A percentile compares a stretch with the other conserved stretches of the same genome.
Evolutionary conservation across 1,140 invertebrate genomes (phyloP).

Genomic region (Orussus abietinus): DNA sequence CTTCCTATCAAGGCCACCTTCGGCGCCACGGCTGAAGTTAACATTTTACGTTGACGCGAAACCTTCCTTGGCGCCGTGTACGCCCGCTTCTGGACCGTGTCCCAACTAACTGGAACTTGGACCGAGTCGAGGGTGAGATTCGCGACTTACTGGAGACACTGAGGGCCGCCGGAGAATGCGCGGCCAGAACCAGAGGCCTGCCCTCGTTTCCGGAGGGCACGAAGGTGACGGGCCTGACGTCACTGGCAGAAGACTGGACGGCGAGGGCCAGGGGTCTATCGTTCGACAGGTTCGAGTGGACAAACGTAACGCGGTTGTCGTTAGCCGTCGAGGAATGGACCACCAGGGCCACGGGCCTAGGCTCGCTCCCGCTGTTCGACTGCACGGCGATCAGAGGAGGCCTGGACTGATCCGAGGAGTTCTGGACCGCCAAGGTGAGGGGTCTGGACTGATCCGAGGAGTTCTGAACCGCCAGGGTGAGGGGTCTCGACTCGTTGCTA

Average conservation of each 20-base stretch:
- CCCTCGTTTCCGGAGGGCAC: constrained; percentile 48
- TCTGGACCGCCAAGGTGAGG: constrained; percentile 38
- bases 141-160: constrained; percentile 44
- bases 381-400: constrained; percentile 40
- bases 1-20: too few species aligned
- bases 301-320: constrained; percentile 50
- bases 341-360: constrained; percentile 49
- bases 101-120: too few species aligned
- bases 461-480: constrained; percentile 37
- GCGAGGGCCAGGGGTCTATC: constrained; percentile 47
- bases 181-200: constrained; percentile 43
- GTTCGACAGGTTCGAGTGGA: constrained; percentile 49
- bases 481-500: constrained; percentile 39
- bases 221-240: constrained; percentile 48
- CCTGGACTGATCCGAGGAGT: constrained; percentile 33
- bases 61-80: too few species aligned
- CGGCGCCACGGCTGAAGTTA: too few species aligned
- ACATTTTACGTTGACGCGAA: too few species aligned
- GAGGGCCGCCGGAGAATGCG: constrained; percentile 43
- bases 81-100: too few species aligned
- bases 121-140: too few species aligned
- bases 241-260: constrained; percentile 45
- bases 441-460: constrained; percentile 36
- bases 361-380: constrained; percentile 38
- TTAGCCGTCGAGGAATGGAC: constrained; percentile 48